Base-by-base conservation (phyloP, 2,888 invertebrate species). In the Drosophila borborema region DNA sequence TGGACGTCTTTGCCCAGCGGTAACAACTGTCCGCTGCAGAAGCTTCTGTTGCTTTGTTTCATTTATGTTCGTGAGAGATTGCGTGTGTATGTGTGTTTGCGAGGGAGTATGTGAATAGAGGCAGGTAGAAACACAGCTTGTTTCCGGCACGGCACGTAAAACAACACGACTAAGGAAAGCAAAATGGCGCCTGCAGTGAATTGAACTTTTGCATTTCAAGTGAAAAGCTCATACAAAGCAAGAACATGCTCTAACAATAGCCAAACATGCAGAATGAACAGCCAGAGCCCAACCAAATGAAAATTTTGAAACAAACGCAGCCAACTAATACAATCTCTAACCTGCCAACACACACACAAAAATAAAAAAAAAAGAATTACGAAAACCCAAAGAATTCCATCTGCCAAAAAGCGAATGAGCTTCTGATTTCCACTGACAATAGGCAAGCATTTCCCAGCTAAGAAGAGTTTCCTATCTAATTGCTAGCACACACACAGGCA, bases 171-270 rank as follows among this genome's bases (percentile, higher is more conserved):
- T 61, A 88, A 87, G 72, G 73, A 89, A 89, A 85, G 86, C 77
- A 88, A 72, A 72, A 72, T 72, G 78, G 75, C 74, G 89, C 89
- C 90, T 78, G 85, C 74, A 86, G 89, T 84, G 87, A 90, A 86
- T 80, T 86, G 85, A 89, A 86, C 84, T 86, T 88, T 90, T 90
- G 90, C 90, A 86, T 86, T 89, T 86, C 70, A 74, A 83, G 81
- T 70, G 87, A 90, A 81, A 89, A 72, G 76, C 71, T 73, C 71
- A 72, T 82, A 76, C 77, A 80, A 79, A 86, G 75, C 86, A 65
- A 54, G 65, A 70, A 78, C 63, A 64, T 53, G 55, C 46, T 31
- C 59, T 46, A 77, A 88, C 73, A 83, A 82, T 74, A 55, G 64
- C 64, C 56, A 55, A 31, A 41, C 59, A 41, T 60, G 14, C 41